These are phyloP conservation scores for Sarcophaga bullata DNA, from an alignment of 1,140 invertebrate species.

Conservation along the genomic window DNA sequence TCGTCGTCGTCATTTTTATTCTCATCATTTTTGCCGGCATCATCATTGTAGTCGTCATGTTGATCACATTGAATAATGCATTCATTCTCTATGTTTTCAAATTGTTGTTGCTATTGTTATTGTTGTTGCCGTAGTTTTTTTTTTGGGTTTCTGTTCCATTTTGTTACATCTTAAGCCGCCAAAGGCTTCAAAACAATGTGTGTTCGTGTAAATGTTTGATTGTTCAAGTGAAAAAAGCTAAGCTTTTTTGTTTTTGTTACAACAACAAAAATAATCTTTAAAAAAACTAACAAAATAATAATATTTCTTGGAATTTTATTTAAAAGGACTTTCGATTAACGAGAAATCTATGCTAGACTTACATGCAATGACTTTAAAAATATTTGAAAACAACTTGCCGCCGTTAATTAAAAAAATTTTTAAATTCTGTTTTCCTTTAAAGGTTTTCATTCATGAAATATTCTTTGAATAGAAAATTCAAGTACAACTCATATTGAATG, in stretches of 20 bases:
- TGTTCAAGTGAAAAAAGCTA: not conserved
- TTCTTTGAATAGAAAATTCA: too few species aligned
- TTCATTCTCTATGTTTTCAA: not conserved
- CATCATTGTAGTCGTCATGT: slow-evolving; percentile 39
- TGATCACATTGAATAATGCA: slow-evolving; percentile 41
- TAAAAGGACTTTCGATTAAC: not conserved
- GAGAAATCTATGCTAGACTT: too few species aligned
- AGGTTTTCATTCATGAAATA: too few species aligned
- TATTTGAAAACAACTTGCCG: too few species aligned
- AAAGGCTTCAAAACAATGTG: not conserved
- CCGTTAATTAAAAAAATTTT: too few species aligned
- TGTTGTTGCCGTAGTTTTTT: not conserved
- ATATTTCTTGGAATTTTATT: slow-evolving; percentile 2
- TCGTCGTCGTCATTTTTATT: not conserved
- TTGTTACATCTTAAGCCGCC: slow-evolving; percentile 38
- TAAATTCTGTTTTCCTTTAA: too few species aligned
- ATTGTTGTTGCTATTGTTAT: not conserved
- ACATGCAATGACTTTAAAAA: too few species aligned
- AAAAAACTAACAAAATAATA: not conserved
- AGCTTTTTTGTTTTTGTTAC: slow-evolving; percentile 26
- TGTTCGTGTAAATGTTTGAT: slow-evolving; percentile 32
- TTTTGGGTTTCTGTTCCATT: not conserved
- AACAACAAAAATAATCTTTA: not conserved
- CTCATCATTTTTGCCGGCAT: slow-evolving; percentile 37
- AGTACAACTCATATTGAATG: too few species aligned